phyloP scores from a whole-genome alignment of 2,113 vertebrate genomes.

The Phalacrocorax brasilianus region DNA sequence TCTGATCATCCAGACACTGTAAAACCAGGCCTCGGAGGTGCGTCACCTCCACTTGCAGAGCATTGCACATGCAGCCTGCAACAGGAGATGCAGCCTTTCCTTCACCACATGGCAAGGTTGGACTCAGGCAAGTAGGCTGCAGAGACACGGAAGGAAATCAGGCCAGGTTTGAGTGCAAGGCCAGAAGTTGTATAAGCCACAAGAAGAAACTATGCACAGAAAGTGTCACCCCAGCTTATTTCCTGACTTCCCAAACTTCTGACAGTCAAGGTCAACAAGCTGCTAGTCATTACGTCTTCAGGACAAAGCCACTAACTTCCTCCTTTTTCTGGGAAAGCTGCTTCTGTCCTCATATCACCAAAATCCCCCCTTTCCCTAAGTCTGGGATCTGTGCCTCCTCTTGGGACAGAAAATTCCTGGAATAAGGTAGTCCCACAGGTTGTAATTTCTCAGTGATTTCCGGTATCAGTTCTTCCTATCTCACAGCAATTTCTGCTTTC shows the following conservation, averaged over 20 bases:
- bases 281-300: not conserved
- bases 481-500: not conserved
- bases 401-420: not conserved
- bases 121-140: constrained; percentile 75
- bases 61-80: constrained; percentile 63
- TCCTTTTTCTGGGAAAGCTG: not conserved
- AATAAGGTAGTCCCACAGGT: not conserved
- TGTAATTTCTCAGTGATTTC: not conserved
- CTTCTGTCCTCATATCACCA: not conserved
- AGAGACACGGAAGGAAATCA: not conserved
- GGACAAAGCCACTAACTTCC: not conserved
- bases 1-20: constrained; percentile 76
- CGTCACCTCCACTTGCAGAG: constrained; percentile 66
- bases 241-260: not conserved
- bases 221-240: not conserved
- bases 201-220: not conserved
- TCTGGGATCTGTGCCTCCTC: not conserved
- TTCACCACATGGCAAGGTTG: constrained; percentile 48
- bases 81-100: constrained; percentile 21
- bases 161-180: not conserved
- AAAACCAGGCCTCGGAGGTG: constrained; percentile 71
- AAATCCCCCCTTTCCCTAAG: not conserved
- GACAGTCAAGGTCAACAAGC: not conserved
- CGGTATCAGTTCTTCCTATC: not conserved
- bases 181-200: not conserved